Evolutionary conservation across 2,888 invertebrate genomes (phyloP).

Genomic region (Dasypogon diadema): DNA sequence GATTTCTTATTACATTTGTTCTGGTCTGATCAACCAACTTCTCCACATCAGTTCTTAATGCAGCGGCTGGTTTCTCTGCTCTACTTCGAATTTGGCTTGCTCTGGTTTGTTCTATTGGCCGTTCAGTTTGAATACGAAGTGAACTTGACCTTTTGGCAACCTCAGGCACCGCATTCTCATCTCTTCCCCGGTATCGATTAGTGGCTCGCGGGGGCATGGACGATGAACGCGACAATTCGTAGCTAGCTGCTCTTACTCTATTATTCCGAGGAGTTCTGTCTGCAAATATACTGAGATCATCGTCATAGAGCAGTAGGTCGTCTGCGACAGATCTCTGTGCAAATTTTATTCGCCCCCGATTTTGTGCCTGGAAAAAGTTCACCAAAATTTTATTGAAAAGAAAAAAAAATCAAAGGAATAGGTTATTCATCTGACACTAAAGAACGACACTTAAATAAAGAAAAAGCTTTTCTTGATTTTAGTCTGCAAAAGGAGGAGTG

Average conservation of each 20-base stretch:
- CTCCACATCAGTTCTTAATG: background rate
- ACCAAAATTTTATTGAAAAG: too few species aligned
- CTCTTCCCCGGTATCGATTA: conserved; percentile 49
- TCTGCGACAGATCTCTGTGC: conserved; percentile 7
- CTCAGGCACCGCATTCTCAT: conserved; percentile 35
- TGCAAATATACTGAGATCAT: conserved; percentile 16
- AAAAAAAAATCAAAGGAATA: too few species aligned
- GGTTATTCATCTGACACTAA: too few species aligned
- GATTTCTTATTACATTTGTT: conserved; percentile 11
- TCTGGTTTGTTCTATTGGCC: background rate
- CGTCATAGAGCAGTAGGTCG: conserved; percentile 1
- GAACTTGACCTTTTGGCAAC: background rate
- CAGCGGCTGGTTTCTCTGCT: background rate
- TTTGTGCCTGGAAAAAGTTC: conserved; percentile 58
- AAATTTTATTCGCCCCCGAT: conserved; percentile 58
- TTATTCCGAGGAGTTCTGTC: conserved; percentile 52
- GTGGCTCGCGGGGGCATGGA: conserved; percentile 53
- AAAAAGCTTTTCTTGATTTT: too few species aligned
- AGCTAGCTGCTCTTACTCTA: conserved; percentile 47
- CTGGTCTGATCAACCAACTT: background rate
- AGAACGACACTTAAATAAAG: too few species aligned
- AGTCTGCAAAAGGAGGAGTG: too few species aligned
- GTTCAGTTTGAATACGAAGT: conserved; percentile 37
- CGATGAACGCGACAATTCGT: conserved; percentile 46
- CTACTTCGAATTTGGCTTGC: background rate